Conservation (phyloP, 2,797 vertebrate genomes). For the Anguilla marmorata region DNA sequence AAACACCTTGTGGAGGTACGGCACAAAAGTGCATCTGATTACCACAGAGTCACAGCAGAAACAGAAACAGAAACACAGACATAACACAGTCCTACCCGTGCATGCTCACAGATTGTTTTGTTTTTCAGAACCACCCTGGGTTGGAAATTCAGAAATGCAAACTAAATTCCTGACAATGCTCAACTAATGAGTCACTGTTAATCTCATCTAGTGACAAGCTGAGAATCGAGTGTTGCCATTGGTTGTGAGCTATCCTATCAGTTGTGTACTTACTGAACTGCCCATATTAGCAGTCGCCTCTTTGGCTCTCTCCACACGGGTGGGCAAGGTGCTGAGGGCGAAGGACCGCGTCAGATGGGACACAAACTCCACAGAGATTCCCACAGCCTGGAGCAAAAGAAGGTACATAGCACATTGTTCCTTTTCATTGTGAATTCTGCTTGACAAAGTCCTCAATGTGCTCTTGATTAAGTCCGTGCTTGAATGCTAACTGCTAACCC, state of each 20-base stretch:
- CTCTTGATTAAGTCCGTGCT: background rate
- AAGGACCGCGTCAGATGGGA: slow-evolving; percentile 91
- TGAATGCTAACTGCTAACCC: background rate
- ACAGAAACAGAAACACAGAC: background rate
- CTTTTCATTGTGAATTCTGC: background rate
- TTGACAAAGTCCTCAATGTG: too few species aligned
- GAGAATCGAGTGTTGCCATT: background rate
- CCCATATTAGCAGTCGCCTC: slow-evolving; percentile 89
- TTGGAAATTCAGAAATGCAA: background rate
- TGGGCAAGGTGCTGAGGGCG: slow-evolving; percentile 73
- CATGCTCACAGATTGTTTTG: background rate
- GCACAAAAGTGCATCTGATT: background rate
- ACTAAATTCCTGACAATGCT: background rate
- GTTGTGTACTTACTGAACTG: slow-evolving; percentile 81
- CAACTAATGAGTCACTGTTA: background rate
- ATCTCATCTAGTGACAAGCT: background rate
- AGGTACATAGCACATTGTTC: background rate
- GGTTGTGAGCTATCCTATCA: background rate
- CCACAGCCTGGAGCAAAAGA: slow-evolving; percentile 77
- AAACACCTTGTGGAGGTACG: slow-evolving; percentile 75
- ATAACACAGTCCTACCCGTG: background rate
- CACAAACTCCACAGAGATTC: slow-evolving; percentile 96
- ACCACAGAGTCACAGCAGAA: too few species aligned
- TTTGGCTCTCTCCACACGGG: slow-evolving; percentile 75
- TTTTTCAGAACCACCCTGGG: too few species aligned